Conservation (phyloP, 1,140 invertebrate species). For the Ostrea denselamellosa region DNA sequence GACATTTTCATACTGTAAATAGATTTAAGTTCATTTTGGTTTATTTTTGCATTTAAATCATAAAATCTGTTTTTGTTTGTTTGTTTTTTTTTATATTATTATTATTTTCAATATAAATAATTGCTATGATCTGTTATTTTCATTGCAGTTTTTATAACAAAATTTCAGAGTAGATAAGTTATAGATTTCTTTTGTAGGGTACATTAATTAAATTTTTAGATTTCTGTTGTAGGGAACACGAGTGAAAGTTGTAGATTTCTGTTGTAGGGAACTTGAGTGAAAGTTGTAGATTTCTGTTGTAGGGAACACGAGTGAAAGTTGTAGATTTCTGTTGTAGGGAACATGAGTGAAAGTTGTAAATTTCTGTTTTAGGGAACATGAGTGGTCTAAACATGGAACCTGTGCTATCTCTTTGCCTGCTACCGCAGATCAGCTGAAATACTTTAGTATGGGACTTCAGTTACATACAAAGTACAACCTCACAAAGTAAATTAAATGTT, state of each 20-base stretch:
- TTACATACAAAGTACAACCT: conserved; percentile 23
- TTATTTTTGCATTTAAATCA: too few relatives aligned
- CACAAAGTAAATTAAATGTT: conserved; percentile 42
- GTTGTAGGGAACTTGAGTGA: conserved; percentile 55
- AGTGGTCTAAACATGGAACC: conserved; percentile 55
- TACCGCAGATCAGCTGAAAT: conserved; percentile 42
- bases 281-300: neutral
- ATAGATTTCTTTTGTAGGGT: too few relatives aligned
- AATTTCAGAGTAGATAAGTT: too few relatives aligned
- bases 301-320: conserved; percentile 57
- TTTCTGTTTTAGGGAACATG: conserved; percentile 48
- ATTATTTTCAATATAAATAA: too few relatives aligned
- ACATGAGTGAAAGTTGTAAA: conserved; percentile 42
- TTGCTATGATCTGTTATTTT: too few relatives aligned
- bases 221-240: conserved; percentile 49
- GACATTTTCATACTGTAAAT: too few relatives aligned
- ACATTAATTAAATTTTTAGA: neutral
- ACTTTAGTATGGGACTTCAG: conserved; percentile 48
- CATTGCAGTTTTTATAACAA: too few relatives aligned
- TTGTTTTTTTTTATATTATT: too few relatives aligned
- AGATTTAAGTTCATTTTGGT: too few relatives aligned
- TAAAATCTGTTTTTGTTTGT: too few relatives aligned
- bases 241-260: conserved; percentile 17
- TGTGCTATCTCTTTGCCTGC: conserved; percentile 52
- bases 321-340: conserved; percentile 34